Evolutionary conservation across 2,113 vertebrate genomes (phyloP), one percentile per base, ranked within the genome.

Genomic region (Girardinichthys multiradiatus): DNA sequence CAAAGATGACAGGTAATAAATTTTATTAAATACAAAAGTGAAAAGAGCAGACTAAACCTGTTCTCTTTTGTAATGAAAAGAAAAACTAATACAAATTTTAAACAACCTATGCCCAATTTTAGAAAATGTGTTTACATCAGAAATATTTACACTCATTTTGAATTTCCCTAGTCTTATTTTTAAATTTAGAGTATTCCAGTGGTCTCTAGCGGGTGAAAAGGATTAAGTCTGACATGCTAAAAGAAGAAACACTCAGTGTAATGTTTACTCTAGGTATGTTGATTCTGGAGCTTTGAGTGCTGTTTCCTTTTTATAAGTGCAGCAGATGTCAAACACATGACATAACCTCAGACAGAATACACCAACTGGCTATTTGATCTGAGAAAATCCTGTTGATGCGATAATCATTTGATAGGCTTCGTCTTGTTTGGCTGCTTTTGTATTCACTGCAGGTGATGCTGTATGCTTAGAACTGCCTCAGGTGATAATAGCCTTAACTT

Each of bases 391-490:
- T 3, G 4, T 2, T 24, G 35, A 58, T 51, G 4, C 10, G 26
- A 66, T 28, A 21, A 8, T 1, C 9, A 9, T 26, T 21, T 60
- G 69, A 31, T 19, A 7, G 27, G 7, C 15, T 24, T 26, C 15
- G 11, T 58, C 4, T 30, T 54, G 70, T 30, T 42, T 42, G 21
- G 48, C 51, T 64, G n/a, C 27, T 27, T 59, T 72, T 67, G 29
- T 21, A 68, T 33, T 8, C 4, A 5, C 37, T 12, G 28, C 68
- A 58, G 70, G 60, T 70, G 62, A 74, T 27, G 1, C 17, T 15
- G 4, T 13, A 66, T 51, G 14, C 37, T 17, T 58, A 61, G 68
- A 81, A 24, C 64, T 65, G 30, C 64, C 58, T 28, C 19, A 13
- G 33, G 48, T 65, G 42, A 58, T 66, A 67, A 70, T 27, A 45